Base-by-base conservation (phyloP, 2,797 vertebrate genomes). In the Borostomias antarcticus region DNA sequence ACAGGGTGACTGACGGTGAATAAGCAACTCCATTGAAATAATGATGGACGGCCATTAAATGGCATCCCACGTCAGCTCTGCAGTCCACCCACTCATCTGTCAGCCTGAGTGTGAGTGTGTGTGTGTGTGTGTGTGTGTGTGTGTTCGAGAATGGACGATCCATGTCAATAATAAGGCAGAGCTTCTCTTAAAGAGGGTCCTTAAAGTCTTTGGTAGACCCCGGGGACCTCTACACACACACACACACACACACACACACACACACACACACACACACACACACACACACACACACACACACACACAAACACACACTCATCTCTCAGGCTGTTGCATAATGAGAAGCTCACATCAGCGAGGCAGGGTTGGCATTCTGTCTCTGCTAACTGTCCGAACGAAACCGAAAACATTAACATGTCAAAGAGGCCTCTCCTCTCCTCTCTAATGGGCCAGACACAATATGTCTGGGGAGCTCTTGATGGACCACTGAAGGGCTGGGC, bases 371-470 rank as follows among this genome's bases (percentile, higher is more conserved):
- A 85, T 84, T 89, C 85, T 66, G 74, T 86, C 17, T 48, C 76
- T 83, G 83, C 85, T 73, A 79, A 62, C 79, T 40, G 68, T 73
- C 80, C 82, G 81, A 89, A 90, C 82, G 85, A 81, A 78, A 77
- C 79, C 68, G 69, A 70, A 83, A 67, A 71, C 83, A 88, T 89
- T 87, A 87, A 62, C 85, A 87, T 88, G 84, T 90, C 83, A 87
- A 88, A 89, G 83, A 88, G 25, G 84, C 73, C 76, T 81, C 83
- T 83, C 62, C 63, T 79, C 59, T 57, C 69, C 76, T 45, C 66
- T 78, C 80, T 88, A 85, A 86, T 81, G 84, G 80, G 72, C 77
- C 74, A 82, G 63, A 83, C 81, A 88, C 89, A 88, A 89, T 87
- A 89, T 82, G 79, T 74, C 79, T 78, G 77, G 75, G 77, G 75